These are phyloP conservation scores for Ooceraea biroi DNA, from an alignment of 1,140 invertebrate species.

Conservation along the genomic window DNA sequence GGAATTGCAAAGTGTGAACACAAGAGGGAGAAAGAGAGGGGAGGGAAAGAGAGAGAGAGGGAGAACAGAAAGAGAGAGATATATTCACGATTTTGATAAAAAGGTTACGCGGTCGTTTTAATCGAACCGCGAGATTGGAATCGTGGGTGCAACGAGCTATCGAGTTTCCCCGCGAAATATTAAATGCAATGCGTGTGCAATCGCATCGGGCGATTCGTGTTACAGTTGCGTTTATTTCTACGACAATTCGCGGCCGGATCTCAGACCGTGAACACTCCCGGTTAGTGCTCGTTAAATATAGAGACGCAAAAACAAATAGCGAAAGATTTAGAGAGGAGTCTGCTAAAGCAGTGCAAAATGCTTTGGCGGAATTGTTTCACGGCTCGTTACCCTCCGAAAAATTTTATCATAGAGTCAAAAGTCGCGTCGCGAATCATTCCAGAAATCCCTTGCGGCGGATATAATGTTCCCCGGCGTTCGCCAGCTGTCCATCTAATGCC, in stretches of 20 bases:
- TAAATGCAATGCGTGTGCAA: conserved; percentile 60
- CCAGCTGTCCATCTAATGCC: no score
- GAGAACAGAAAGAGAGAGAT: conserved; percentile 11
- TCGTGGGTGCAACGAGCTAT: conserved; percentile 56
- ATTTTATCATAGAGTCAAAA: no score
- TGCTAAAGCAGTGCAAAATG: not conserved
- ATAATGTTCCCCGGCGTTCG: no score
- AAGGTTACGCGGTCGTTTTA: conserved; percentile 56
- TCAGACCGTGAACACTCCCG: conserved; percentile 31
- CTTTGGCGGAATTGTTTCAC: conserved; percentile 1
- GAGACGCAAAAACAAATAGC: conserved; percentile 45
- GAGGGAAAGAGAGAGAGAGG: not conserved
- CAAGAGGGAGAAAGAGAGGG: conserved; percentile 18
- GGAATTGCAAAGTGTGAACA: conserved; percentile 34
- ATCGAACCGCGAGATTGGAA: conserved; percentile 62
- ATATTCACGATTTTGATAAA: conserved; percentile 55
- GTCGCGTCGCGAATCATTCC: no score
- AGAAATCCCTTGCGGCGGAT: no score
- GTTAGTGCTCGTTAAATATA: conserved; percentile 40
- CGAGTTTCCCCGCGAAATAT: conserved; percentile 55
- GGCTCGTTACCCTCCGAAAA: not conserved
- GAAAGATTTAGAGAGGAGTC: not conserved
- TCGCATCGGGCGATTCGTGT: conserved; percentile 50
- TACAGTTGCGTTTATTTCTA: conserved; percentile 60
- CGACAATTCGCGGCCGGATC: conserved; percentile 2